A percentile compares a stretch with the other conserved stretches of the same genome.
These are phyloP conservation scores for Cardiocondyla obscurior DNA, from an alignment of 1,140 invertebrate species.

Conservation along the genomic window DNA sequence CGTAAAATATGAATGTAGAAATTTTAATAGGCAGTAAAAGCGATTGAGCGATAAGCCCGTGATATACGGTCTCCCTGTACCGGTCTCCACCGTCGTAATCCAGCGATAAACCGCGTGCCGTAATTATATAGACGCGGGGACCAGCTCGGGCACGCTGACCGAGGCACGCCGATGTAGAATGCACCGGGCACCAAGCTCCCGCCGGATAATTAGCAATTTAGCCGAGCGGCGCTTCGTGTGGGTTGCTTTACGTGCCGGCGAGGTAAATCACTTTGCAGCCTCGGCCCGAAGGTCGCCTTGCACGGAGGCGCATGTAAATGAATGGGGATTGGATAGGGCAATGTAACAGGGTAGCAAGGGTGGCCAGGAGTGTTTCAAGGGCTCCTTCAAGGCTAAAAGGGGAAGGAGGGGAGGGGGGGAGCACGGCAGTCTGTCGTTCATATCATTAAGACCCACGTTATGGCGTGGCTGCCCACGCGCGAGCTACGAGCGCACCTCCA, in stretches of 20 bases:
- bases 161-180: not conserved
- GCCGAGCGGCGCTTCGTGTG: not conserved
- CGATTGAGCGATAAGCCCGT: not conserved
- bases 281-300: constrained; percentile 28
- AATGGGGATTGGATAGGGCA: constrained; percentile 84
- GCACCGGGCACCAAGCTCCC: not conserved
- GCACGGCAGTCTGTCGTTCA: constrained; percentile 33
- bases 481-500: not conserved
- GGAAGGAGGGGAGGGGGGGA: not conserved
- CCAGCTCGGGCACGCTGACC: not conserved
- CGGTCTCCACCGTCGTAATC: not conserved
- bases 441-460: constrained; percentile 34
- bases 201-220: constrained; percentile 26
- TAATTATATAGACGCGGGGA: not conserved
- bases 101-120: not conserved
- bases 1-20: not conserved
- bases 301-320: constrained; percentile 75
- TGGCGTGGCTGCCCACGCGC: constrained; percentile 12
- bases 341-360: constrained; percentile 80
- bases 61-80: too few relatives aligned
- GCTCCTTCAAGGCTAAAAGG: constrained; percentile 66
- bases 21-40: not conserved
- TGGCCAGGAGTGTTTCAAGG: constrained; percentile 75
- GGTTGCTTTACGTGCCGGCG: constrained; percentile 1
- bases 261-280: constrained; percentile 27